phyloP scores from a whole-genome alignment of 35 echinoderm and acorn worm genomes.

The Diadema setosum region DNA sequence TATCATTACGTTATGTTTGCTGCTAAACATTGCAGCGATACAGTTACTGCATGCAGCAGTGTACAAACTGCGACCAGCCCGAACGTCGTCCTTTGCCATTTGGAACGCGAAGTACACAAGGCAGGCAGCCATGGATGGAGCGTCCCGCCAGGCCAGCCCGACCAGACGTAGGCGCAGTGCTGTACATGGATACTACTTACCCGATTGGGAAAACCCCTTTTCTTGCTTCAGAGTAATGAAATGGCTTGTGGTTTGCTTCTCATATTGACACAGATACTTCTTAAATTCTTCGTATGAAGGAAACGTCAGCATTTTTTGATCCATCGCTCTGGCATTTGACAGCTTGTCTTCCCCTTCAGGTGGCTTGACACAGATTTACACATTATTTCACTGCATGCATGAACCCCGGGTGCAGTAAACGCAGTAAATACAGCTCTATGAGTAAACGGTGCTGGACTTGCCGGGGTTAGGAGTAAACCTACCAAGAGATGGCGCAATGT shows the following conservation, averaged over 20 bases:
- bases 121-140: not conserved
- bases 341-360: no score
- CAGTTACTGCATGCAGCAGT: not conserved
- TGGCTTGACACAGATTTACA: no score
- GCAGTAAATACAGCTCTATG: no score
- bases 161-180: not conserved
- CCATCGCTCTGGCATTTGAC: no score
- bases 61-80: not conserved
- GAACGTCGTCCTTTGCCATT: not conserved
- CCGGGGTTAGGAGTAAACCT: no score
- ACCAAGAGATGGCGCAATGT: no score
- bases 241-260: not conserved
- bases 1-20: not conserved
- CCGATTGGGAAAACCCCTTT: not conserved
- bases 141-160: no score
- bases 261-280: not conserved
- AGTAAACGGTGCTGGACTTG: no score
- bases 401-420: no score
- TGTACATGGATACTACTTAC: not conserved
- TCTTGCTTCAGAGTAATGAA: conserved; percentile 11
- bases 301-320: not conserved
- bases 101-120: not conserved
- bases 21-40: not conserved
- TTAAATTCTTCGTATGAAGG: not conserved
- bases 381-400: no score